Evolutionary conservation across 2,888 invertebrate species (phyloP).

Genomic region (Sarcophaga variegata): DNA sequence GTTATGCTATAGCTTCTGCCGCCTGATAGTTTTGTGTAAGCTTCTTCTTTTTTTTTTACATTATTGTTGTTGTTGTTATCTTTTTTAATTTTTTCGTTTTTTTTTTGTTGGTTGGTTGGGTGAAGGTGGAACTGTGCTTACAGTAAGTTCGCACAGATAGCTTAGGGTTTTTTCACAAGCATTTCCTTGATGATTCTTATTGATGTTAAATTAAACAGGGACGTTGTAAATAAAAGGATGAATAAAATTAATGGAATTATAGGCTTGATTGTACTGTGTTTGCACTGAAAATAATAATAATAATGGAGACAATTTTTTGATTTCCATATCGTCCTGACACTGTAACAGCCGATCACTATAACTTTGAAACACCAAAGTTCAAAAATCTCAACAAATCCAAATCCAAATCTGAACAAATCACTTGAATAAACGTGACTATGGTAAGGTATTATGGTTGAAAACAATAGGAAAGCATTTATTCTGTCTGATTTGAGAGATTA

Average conservation of each 20-base stretch:
- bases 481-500: too few relatives aligned
- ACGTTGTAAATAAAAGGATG: neutral
- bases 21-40: conserved; percentile 63
- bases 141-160: conserved; percentile 63
- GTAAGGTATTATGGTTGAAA: too few relatives aligned
- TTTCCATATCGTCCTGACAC: too few relatives aligned
- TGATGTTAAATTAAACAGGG: conserved; percentile 39
- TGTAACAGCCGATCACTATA: too few relatives aligned
- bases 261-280: too few relatives aligned
- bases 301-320: too few relatives aligned
- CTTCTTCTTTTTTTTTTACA: conserved; percentile 63
- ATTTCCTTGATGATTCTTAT: conserved; percentile 55
- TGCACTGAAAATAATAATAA: too few relatives aligned
- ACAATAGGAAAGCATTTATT: too few relatives aligned
- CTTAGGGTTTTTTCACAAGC: conserved; percentile 49
- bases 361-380: neutral
- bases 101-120: conserved; percentile 8
- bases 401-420: too few relatives aligned
- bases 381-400: neutral
- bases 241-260: neutral
- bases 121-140: conserved; percentile 68
- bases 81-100: neutral
- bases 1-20: conserved; percentile 60
- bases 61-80: conserved; percentile 29
- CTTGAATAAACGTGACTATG: too few relatives aligned